Evolutionary conservation across 2,797 vertebrate species (phyloP).

Genomic region (Cottoperca gobio): DNA sequence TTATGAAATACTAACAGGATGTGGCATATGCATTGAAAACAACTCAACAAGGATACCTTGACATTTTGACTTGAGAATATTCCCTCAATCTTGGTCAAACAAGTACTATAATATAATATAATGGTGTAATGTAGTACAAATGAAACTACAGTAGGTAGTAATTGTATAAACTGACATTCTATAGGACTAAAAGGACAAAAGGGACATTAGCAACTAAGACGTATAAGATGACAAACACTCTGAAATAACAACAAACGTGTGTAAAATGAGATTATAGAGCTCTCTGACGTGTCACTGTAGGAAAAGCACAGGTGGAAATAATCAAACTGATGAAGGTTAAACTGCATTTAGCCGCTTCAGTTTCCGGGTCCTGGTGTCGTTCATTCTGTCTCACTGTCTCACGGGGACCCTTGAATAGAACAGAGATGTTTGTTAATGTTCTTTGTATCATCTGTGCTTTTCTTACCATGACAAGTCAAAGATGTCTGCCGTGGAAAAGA

Average conservation of each 20-base stretch:
- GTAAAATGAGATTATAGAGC: background rate
- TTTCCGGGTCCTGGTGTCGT: background rate
- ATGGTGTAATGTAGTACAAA: no score
- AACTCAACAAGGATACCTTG: constrained; percentile 59
- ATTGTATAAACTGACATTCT: background rate
- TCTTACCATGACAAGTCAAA: background rate
- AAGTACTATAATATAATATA: background rate
- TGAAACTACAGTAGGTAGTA: background rate
- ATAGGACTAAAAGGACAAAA: background rate
- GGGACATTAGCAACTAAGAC: background rate
- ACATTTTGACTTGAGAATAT: constrained; percentile 31
- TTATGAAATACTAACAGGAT: constrained; percentile 27
- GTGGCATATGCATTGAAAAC: background rate
- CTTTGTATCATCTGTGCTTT: background rate
- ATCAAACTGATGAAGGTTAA: background rate
- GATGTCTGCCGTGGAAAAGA: background rate
- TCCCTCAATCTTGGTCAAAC: background rate
- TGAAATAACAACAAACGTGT: background rate
- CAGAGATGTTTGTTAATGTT: background rate
- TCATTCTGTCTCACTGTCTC: no score
- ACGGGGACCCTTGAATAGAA: no score
- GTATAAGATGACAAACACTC: background rate
- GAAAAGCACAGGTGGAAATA: background rate
- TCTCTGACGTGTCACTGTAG: background rate
- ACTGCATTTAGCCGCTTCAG: background rate